Base-by-base conservation (phyloP, 37 sponge, comb jelly and placozoan genomes). In the Beroe ovata region DNA sequence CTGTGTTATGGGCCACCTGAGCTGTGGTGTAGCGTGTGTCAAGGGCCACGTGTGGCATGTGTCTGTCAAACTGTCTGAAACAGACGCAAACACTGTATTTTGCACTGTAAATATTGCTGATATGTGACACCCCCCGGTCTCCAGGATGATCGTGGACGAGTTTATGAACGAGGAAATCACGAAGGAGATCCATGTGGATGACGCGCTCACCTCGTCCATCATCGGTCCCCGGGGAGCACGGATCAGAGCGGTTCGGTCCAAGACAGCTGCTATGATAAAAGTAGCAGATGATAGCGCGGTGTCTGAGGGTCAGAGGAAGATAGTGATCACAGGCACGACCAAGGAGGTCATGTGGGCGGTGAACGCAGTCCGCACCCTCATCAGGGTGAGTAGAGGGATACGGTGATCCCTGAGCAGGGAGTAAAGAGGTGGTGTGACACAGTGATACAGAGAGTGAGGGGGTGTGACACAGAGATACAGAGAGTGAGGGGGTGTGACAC, bases 261-360 rank as follows among this genome's bases (percentile, higher is more conserved):
- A 77, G 54, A 77, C 84, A n/a, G 21, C 84, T 4, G 84, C 84
- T 1, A 39, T 77, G 6, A 77, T 77, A 25, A 77, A 77, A 40
- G 41, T 77, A 21, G 84, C 29, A 3, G 84, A 77, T 40, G 84
- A 77, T 19, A 42, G 33, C 29, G 41, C 36, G n/a, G 84, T 77
- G 18, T 23, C 11, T 1, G 84, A 77, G 6, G 84, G 84, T 14
- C 26, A 14, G 1, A 77, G 84, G 25, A 77, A 40, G 3, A 77
- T 77, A n/a, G 25, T 29, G 0, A 77, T 77, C 28, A 32, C 47
- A 41, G 84, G 84, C 39, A 41, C 84, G 39, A 21, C 41, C 54
- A 77, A 77, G 38, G 84, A 77, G 41, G 84, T 77, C 38, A 77
- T 77, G 84, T 77, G 84, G 84, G 84, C 84, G 0, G 25, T 77